These are phyloP conservation scores for Tonatia bakeri DNA, from an alignment of 2,113 vertebrate genomes.

Conservation along the genomic window DNA sequence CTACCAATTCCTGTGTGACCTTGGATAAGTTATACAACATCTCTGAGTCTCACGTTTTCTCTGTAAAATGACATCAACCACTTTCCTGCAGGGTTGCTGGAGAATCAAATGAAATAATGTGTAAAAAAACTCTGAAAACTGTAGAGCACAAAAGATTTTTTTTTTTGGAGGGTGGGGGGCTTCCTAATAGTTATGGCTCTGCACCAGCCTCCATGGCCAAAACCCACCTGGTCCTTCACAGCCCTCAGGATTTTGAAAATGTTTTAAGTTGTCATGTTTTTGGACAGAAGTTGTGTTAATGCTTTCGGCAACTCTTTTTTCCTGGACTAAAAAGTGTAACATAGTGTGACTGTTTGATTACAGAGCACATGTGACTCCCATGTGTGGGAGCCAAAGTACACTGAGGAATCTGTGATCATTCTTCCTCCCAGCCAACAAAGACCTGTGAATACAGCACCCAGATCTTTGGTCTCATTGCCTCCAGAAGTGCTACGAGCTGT, in stretches of 20 bases:
- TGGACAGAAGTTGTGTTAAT: background rate
- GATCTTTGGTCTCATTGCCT: background rate
- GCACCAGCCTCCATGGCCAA: background rate
- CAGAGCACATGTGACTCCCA: background rate
- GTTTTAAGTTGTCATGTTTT: background rate
- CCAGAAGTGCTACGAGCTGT: background rate
- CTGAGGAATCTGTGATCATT: background rate
- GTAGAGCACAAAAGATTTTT: background rate
- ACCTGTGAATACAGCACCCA: background rate
- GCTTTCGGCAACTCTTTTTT: background rate
- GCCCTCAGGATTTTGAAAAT: background rate
- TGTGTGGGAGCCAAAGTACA: background rate
- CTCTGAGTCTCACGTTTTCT: background rate
- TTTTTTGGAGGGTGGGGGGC: background rate
- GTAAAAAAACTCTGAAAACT: background rate
- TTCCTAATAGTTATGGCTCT: background rate
- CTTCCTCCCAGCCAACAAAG: background rate
- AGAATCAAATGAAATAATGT: background rate
- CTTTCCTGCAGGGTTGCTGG: background rate
- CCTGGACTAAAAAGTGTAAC: background rate
- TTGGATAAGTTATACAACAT: background rate
- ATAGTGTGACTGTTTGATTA: background rate
- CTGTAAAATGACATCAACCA: background rate
- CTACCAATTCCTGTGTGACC: background rate
- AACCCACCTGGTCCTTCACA: background rate